Conservation (phyloP, 2,113 vertebrate genomes). For the Nannospalax galili region DNA sequence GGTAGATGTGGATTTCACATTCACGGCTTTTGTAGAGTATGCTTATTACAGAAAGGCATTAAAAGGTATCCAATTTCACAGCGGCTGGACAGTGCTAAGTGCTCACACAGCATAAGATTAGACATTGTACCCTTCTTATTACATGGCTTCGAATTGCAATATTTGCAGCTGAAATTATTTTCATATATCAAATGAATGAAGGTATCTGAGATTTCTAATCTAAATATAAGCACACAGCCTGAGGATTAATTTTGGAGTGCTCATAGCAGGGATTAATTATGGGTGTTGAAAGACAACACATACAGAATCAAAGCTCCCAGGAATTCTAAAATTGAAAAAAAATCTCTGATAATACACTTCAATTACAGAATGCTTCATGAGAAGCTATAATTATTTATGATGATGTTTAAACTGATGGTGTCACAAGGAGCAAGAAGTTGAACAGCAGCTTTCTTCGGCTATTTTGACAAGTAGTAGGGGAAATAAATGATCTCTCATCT, state of each 20-base stretch:
- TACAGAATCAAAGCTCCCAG: background rate
- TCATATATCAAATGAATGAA: slow-evolving; percentile 46
- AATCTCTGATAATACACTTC: slow-evolving; percentile 1
- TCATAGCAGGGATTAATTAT: slow-evolving; percentile 51
- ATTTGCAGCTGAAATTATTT: slow-evolving; percentile 58
- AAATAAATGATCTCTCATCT: background rate
- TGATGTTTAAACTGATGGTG: slow-evolving; percentile 33
- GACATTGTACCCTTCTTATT: slow-evolving; percentile 46
- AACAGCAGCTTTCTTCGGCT: background rate
- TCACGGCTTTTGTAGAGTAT: background rate
- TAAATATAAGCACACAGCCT: background rate
- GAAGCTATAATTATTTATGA: slow-evolving; percentile 56
- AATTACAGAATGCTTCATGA: slow-evolving; percentile 35
- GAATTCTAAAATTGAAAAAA: slow-evolving; percentile 58
- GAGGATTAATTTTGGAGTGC: slow-evolving; percentile 47
- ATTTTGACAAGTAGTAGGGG: background rate
- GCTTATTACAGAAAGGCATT: slow-evolving; percentile 30
- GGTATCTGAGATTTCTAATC: background rate
- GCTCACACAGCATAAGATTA: background rate
- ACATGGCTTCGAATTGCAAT: background rate
- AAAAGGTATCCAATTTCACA: slow-evolving; percentile 55
- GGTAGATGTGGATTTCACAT: background rate
- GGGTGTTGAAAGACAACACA: background rate
- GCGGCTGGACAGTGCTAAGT: slow-evolving; percentile 1
- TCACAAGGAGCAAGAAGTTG: background rate